These are phyloP conservation scores for Perdix hodgsoniae DNA, from an alignment of 2,797 vertebrate species.

Conservation along the genomic window DNA sequence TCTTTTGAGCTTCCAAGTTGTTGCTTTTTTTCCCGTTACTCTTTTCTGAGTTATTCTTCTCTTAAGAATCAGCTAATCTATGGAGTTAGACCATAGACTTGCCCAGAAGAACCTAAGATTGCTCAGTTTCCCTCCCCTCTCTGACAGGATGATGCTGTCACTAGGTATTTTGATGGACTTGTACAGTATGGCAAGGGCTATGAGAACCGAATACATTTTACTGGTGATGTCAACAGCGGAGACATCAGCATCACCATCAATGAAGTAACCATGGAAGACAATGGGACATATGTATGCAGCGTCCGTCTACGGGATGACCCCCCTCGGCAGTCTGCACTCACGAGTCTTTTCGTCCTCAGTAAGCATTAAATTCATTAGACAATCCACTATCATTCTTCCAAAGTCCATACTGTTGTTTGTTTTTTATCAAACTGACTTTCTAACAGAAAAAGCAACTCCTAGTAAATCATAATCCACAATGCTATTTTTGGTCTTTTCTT, in stretches of 20 bases:
- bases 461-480: background rate
- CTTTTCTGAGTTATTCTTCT: background rate
- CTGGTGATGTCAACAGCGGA: rapidly evolving
- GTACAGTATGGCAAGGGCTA: conserved; percentile 9
- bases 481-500: background rate
- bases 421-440: background rate
- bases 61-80: background rate
- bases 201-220: conserved; percentile 19
- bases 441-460: background rate
- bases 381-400: background rate
- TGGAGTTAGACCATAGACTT: rapidly evolving
- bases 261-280: conserved; percentile 76
- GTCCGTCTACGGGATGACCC: conserved; percentile 46
- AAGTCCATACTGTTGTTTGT: rapidly evolving
- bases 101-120: background rate
- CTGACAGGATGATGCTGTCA: conserved; percentile 57
- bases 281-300: conserved; percentile 72
- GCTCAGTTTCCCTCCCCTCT: background rate
- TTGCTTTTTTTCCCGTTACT: too few relatives aligned
- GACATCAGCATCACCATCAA: conserved; percentile 72
- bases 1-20: background rate
- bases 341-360: conserved; percentile 78
- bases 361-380: conserved; percentile 2
- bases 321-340: rapidly evolving
- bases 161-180: background rate